phyloP scores from a whole-genome alignment of 1,140 invertebrate genomes.

The Leptoteleia sp. region DNA sequence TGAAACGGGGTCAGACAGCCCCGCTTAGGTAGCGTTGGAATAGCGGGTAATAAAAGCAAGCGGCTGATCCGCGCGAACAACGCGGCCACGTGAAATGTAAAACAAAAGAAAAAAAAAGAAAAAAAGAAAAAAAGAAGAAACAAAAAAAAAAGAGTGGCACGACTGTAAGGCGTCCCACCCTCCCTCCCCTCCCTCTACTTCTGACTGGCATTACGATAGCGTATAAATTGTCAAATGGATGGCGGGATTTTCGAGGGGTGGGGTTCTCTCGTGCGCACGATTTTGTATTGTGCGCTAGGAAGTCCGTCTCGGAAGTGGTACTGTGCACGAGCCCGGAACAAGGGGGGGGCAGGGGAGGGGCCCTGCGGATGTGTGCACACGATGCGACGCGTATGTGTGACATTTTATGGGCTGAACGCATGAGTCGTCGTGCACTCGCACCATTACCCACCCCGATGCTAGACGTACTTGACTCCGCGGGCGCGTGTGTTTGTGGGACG shows the following conservation, averaged over 20 bases:
- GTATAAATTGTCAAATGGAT: slow-evolving; percentile 67
- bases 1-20: slow-evolving; percentile 29
- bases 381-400: too few species aligned
- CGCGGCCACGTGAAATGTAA: slow-evolving; percentile 10
- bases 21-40: slow-evolving; percentile 5
- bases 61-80: slow-evolving; percentile 7
- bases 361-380: too few species aligned
- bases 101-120: too few species aligned
- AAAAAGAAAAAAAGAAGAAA: too few species aligned
- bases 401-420: too few species aligned
- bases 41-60: slow-evolving; percentile 29
- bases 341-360: too few species aligned
- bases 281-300: too few species aligned
- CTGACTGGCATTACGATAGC: slow-evolving; percentile 64
- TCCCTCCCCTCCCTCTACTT: too few species aligned
- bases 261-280: too few species aligned
- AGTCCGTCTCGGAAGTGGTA: too few species aligned
- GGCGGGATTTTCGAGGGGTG: slow-evolving; percentile 48
- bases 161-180: slow-evolving; percentile 13
- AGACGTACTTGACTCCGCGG: slow-evolving; percentile 41
- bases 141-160: slow-evolving; percentile 29
- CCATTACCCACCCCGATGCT: slow-evolving; percentile 36
- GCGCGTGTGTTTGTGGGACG: slow-evolving; percentile 35
- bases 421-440: too few species aligned
- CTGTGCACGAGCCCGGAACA: too few species aligned